Evolutionary conservation across 2,113 vertebrate species (phyloP), one percentile per base, ranked within the genome.

Genomic region (Ceuthmochares aereus): DNA sequence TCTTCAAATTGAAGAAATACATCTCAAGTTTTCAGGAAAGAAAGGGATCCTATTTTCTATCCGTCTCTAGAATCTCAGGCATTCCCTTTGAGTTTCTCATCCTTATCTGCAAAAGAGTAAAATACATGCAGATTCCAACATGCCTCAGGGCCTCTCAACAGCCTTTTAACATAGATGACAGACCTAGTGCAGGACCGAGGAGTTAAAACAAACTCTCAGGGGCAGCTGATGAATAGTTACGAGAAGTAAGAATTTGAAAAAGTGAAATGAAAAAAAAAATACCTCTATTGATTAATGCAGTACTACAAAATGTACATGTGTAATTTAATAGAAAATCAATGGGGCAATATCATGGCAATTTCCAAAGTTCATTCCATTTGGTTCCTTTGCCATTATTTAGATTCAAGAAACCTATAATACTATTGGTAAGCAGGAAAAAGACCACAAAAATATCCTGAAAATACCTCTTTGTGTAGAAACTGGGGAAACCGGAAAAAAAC

Each of bases 1-100:
- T 34, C 36, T 79, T 67, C 8, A 6, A 20, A 45, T 2, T 17
- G 12, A 49, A 76, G 20, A 68, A 49, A 66, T 70, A 34, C 0
- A 17, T 14, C 37, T 56, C 26, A 12, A 62, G 7, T 36, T 89
- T 87, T 40, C 40, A 79, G 55, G 51, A 76, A 51, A 68, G 30
- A 25, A 74, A 64, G 17, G 12, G 30, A 72, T 55, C 25, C 14
- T 20, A 4, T 37, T 23, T 62, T 51, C 12, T n/a, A 3, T 3
- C 30, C 45, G 5, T 7, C 72, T 40, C n/a, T 9, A n/a, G 52
- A 59, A 62, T 72, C 40, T 32, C 0, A 0, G 40, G 34, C 13
- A 47, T 73, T 75, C 12, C 25, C 34, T n/a, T 26, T 1, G 0
- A 25, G 42, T 36, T 66, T 64, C 20, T 89, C 42, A 58, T 8